Evolutionary conservation across 1,140 invertebrate genomes (phyloP), one percentile per base, ranked within the genome.

Genomic region (Pseudomyrmex sp.): DNA sequence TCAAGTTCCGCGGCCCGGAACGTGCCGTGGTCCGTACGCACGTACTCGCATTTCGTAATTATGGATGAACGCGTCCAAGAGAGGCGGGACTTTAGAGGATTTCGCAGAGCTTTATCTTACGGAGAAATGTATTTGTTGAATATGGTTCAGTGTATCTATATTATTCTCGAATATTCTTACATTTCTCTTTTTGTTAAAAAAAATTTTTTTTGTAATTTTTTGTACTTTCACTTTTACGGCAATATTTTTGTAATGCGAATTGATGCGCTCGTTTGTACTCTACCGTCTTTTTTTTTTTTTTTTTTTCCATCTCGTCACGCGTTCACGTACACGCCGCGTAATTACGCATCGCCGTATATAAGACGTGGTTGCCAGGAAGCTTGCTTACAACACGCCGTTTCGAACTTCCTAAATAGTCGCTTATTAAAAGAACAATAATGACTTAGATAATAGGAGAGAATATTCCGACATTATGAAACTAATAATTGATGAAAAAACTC

Each of bases 21-120:
- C 76, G 65, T 79, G 76, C 52, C 56, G 62, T 23, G 59, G 12
- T 7, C 56, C 68, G 62, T 48, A 63, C 79, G 79, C 79, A 74
- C 70, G 68, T 82, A 82, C 50, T 66, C 73, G 61, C 61, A 76
- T 76, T 82, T 72, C 79, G 79, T 74, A 63, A 79, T 79, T 70
- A 58, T 65, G 35, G 50, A 69, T 23, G 66, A 46, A 63, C 44
- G 48, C 73, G 15, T 75, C 73, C 23, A 46, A 52, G 10, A 52
- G 46, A 13, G 59, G 23, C 23, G 46, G 18, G 46, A 50, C 74
- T 66, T 26, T 2, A 1, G 12, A 46, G n/a, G n/a, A 66, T 66
- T 66, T 54, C 52, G 12, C 10, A 44, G 63, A 50, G 82, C n/a
- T 66, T 5, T 66, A 18, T 44, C 44, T 46, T 46, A 20, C 3